phyloP scores from a whole-genome alignment of 2,797 vertebrate genomes.

The Hylomyscus alleni region DNA sequence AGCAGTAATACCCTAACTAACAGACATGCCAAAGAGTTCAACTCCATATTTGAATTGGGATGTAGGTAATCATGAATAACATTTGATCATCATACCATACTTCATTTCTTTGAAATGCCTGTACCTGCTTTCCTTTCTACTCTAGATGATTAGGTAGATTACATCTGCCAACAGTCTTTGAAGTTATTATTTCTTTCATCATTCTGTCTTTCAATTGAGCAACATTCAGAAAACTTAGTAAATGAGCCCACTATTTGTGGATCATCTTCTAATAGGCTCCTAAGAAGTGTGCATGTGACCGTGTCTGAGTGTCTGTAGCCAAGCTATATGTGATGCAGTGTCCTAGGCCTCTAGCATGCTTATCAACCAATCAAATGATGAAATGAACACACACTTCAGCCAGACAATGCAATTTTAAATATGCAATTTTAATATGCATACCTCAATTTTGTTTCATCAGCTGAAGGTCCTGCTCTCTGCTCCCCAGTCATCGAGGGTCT shows the following conservation, averaged over 20 bases:
- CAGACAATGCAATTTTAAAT: too few species aligned
- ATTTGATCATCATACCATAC: background rate
- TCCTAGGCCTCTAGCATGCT: background rate
- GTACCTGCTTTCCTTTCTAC: constrained; percentile 41
- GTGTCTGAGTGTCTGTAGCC: background rate
- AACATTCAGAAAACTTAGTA: background rate
- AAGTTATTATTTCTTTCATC: background rate
- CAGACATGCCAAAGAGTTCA: constrained; percentile 5
- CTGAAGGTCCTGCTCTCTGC: background rate
- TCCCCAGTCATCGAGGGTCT: background rate
- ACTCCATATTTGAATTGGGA: constrained; percentile 1
- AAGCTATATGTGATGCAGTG: too few species aligned
- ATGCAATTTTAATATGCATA: background rate
- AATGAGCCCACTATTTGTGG: background rate
- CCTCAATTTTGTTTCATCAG: background rate
- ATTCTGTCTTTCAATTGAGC: constrained; percentile 26
- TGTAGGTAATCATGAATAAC: constrained; percentile 8
- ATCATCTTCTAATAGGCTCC: background rate
- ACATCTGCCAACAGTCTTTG: background rate
- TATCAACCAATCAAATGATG: background rate
- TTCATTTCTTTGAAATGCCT: background rate
- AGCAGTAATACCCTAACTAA: background rate
- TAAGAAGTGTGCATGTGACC: too few species aligned
- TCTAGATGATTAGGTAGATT: background rate
- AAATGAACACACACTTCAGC: background rate